Evolutionary conservation across 2,113 vertebrate genomes (phyloP), one percentile per base, ranked within the genome.

Genomic region (Charadrius vociferus): DNA sequence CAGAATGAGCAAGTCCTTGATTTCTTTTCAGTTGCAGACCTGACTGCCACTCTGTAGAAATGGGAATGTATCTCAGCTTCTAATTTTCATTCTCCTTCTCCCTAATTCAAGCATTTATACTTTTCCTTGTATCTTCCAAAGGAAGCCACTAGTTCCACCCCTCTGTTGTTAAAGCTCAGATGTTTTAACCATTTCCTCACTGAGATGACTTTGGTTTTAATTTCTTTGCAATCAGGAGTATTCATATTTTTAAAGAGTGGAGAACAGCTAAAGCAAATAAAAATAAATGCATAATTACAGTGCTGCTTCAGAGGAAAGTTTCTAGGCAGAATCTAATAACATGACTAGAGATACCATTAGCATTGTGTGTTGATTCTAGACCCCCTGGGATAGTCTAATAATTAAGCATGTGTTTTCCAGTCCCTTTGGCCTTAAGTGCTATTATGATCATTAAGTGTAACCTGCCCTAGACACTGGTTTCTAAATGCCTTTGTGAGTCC

Each of bases 341-440:
- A 53, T 45, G 75, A 67, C 81, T 80, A 50, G 71, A 88, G 85
- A 90, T 73, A 47, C 81, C 77, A 85, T 85, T 93, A 93, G 75
- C 43, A 39, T 72, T 92, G 72, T 84, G 41, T 77, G 70, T 90
- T 90, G 79, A 88, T 88, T 93, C 75, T 82, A 72, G 24, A 29
- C 86, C 88, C 52, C 59, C 45, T 92, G 90, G 72, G 94, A 86
- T 21, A 62, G 45, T 58, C 58, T 84, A 49, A 58, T 94, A 96
- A 96, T 96, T 96, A 91, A 95, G 85, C 53, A 58, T 79, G 53
- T 91, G 66, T 94, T 95, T 95, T 94, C 45, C 55, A 85, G 41
- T 94, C 87, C 66, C 84, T 87, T 68, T 91, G 83, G 88, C 82
- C 66, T 91, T 92, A 87, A 94, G 75, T 92, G 77, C 77, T 92